Evolutionary conservation across 2,888 invertebrate species (phyloP).

Genomic region (Prenolepis imparis): DNA sequence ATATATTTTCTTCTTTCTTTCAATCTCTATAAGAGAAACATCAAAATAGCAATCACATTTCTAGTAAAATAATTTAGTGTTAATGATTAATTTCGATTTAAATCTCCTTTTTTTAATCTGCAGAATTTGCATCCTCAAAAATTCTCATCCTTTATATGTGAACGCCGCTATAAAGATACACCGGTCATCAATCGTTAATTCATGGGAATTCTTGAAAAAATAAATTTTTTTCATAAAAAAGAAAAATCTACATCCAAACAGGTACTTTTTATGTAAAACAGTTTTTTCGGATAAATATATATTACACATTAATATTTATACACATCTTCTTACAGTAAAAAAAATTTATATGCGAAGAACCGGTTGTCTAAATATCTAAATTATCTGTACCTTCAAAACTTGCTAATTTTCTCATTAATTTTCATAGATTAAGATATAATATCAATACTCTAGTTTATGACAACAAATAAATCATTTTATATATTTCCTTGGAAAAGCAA

Average conservation of each 20-base stretch:
- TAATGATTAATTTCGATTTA: not conserved
- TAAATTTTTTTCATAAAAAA: not conserved
- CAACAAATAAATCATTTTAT: not conserved
- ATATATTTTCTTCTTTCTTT: not conserved
- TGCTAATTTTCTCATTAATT: not conserved
- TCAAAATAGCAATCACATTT: not conserved
- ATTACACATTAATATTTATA: slow-evolving; percentile 3
- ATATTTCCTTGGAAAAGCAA: not conserved
- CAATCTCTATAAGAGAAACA: not conserved
- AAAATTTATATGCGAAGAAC: not conserved
- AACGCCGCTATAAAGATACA: not conserved
- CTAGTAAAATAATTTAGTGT: not conserved
- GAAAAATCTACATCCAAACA: not conserved
- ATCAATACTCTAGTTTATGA: not conserved
- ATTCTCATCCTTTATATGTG: not conserved
- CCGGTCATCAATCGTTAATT: not conserved
- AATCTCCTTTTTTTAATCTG: not conserved
- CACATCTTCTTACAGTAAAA: not conserved
- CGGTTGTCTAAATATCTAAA: slow-evolving; percentile 3
- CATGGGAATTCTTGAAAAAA: not conserved
- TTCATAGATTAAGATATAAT: not conserved
- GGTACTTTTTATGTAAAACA: not conserved
- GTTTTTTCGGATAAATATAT: not conserved
- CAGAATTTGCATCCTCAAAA: not conserved
- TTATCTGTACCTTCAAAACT: not conserved